Base-by-base conservation (phyloP, 2,797 vertebrate genomes). In the Phalanger gymnotis region DNA sequence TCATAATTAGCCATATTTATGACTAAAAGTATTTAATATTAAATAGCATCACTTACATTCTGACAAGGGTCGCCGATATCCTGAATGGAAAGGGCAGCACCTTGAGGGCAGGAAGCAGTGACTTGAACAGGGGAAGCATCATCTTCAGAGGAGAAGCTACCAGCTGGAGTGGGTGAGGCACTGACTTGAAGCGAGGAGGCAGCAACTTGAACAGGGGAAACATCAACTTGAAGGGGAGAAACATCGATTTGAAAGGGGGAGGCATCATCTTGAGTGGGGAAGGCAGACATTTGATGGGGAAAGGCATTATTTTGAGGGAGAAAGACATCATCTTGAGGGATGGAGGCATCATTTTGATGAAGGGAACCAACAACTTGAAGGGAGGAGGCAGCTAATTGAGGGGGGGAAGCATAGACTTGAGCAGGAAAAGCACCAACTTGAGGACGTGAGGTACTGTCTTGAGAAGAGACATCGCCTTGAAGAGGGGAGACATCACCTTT, bases 21-120 rank as follows among this genome's bases (percentile, higher is more conserved):
- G 51, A 57, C 28, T 96, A 89, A 94, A 58, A 92, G 31, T 2
- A 87, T 2, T 91, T 34, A 19, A 55, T 58, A 34, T 66, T 61
- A 87, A 52, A 54, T 34, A 51, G 73, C 25, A 92, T 19, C 51
- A 92, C 98, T 98, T 98, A 99, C 98, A 90, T 96, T 73, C 57
- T 92, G 91, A 81, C 91, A 96, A 96, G 92, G 47, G 54, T 93
- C 54, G 51, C 19, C 34, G 13, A 3, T n/a, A 92, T 56, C 53
- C 30, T 95, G 95, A 87, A 87, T 87, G 40, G 73, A 40, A 51
- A 87, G 40, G 40, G 40, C 40, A 87, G 47, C 73, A 51, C 22
- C 9, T 87, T 87, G 40, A 87, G 25, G 13, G 3, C 25, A 51
- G 9, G 40, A 87, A 51, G 25, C 73, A 87, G 73, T 51, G 19